phyloP scores from a whole-genome alignment of 35 echinoderm and acorn worm species.

The Ophiothrix spiculata region DNA sequence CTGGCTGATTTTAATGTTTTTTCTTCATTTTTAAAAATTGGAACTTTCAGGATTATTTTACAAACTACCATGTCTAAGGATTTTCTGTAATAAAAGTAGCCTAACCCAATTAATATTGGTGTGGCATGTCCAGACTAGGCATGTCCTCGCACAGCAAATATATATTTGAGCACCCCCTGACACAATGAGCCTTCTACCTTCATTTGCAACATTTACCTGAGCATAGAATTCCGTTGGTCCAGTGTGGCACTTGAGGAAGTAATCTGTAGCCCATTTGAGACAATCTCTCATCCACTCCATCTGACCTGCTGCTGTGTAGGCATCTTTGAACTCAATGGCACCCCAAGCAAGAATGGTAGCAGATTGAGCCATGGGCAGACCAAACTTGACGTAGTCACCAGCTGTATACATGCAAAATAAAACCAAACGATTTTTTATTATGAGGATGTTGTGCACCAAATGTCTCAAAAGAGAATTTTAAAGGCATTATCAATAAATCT shows the following conservation, averaged over 20 bases:
- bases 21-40: neutral
- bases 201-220: slow-evolving; percentile 20
- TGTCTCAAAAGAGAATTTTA: too few species aligned
- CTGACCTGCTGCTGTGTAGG: slow-evolving; percentile 28
- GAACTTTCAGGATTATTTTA: neutral
- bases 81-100: neutral
- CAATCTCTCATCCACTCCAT: slow-evolving; percentile 34
- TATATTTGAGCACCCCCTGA: too few species aligned
- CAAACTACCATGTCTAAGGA: neutral
- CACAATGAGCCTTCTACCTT: too few species aligned
- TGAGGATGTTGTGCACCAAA: too few species aligned
- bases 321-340: slow-evolving; percentile 46
- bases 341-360: slow-evolving; percentile 70
- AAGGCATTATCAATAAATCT: too few species aligned
- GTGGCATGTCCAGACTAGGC: too few species aligned
- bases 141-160: too few species aligned
- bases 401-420: too few species aligned
- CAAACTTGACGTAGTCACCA: slow-evolving; percentile 72
- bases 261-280: slow-evolving; percentile 72
- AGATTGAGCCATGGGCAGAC: slow-evolving; percentile 61
- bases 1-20: too few species aligned
- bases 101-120: neutral
- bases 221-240: slow-evolving; percentile 43
- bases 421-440: too few species aligned
- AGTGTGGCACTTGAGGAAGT: slow-evolving; percentile 65